Evolutionary conservation across 2,113 vertebrate species (phyloP).

Genomic region (Acrocephalus arundinaceus): DNA sequence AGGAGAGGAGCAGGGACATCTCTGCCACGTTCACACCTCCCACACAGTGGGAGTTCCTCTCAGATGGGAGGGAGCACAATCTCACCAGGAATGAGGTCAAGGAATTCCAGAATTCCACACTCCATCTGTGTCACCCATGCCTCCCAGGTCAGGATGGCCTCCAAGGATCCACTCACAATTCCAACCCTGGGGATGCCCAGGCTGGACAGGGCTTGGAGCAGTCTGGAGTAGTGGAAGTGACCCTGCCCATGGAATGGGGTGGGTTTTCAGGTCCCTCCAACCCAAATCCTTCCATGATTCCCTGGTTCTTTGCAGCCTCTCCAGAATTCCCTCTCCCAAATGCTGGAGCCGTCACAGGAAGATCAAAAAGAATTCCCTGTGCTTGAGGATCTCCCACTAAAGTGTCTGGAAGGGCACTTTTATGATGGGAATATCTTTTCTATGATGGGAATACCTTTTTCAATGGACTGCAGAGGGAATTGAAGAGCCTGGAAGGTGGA

Average conservation of each 20-base stretch:
- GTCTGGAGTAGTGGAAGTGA: background rate
- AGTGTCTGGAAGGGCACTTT: background rate
- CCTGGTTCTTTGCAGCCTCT: background rate
- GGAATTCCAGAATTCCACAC: background rate
- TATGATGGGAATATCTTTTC: background rate
- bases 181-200: background rate
- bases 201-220: background rate
- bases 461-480: background rate
- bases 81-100: background rate
- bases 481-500: background rate
- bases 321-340: background rate
- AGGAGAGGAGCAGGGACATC: background rate
- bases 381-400: background rate
- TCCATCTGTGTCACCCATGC: rapidly evolving
- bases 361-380: background rate
- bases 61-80: background rate
- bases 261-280: background rate
- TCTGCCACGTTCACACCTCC: background rate
- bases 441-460: background rate
- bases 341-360: background rate
- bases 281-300: background rate
- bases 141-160: background rate
- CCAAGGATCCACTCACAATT: background rate
- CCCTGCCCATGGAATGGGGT: background rate
- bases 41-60: background rate